Percentiles rank a stretch among this genome's conserved stretches.
Conservation (phyloP, 2,797 vertebrate genomes). For the Heliangelus exortis region DNA sequence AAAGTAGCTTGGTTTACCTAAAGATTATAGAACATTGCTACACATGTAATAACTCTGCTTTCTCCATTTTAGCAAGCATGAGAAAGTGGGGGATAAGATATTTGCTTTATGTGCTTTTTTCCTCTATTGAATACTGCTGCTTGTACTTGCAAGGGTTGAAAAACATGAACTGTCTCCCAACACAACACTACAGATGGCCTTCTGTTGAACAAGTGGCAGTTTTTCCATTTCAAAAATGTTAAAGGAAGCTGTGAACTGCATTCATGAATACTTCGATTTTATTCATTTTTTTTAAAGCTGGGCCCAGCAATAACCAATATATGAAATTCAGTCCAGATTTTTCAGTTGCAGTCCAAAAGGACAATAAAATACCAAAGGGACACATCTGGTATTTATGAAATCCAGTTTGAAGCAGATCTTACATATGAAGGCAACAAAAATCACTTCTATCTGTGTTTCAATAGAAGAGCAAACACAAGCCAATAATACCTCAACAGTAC, state of each 20-base stretch:
- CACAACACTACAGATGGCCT: neutral
- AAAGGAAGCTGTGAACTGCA: neutral
- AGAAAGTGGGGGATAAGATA: fast-evolving
- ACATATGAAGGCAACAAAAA: neutral
- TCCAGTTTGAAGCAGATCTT: neutral
- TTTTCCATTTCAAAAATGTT: neutral
- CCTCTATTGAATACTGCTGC: neutral
- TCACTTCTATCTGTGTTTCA: neutral
- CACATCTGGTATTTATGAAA: neutral
- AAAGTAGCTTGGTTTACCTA: neutral
- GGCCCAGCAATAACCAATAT: neutral
- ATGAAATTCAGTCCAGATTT: constrained; percentile 1
- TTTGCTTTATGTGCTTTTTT: neutral
- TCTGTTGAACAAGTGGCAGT: neutral
- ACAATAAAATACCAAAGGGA: neutral
- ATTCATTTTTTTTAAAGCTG: neutral
- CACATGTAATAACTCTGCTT: neutral
- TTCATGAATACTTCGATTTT: neutral
- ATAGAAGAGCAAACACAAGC: neutral
- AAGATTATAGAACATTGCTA: neutral
- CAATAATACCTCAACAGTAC: neutral
- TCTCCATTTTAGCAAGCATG: neutral
- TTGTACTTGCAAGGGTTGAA: neutral
- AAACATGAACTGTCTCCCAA: neutral
- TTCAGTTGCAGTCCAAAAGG: neutral